These are phyloP conservation scores for Epistrophe eligans DNA, from an alignment of 2,888 invertebrate species.

Conservation along the genomic window DNA sequence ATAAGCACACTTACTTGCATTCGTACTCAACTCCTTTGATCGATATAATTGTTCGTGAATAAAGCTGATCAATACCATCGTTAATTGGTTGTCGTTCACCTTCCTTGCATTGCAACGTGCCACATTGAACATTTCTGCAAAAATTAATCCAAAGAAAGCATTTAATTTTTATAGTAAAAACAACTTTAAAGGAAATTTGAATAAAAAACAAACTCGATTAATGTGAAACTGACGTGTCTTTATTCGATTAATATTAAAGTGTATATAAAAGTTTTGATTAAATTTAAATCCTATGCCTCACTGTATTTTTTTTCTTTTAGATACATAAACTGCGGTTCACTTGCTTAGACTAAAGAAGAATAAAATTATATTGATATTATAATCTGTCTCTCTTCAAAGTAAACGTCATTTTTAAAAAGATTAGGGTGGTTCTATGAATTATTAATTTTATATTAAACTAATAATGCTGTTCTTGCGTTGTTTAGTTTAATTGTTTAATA, in stretches of 20 bases:
- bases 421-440: no score
- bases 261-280: constrained; percentile 42
- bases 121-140: constrained; percentile 94
- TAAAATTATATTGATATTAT: no score
- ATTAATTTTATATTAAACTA: no score
- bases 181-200: neutral
- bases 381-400: no score
- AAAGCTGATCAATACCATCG: constrained; percentile 91
- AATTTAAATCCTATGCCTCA: constrained; percentile 38
- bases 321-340: neutral
- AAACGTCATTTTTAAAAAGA: no score
- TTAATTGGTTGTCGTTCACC: constrained; percentile 93
- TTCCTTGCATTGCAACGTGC: constrained; percentile 96
- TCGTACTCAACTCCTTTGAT: constrained; percentile 95
- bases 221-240: constrained; percentile 38
- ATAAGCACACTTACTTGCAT: constrained; percentile 93
- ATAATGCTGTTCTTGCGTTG: no score
- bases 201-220: constrained; percentile 21
- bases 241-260: constrained; percentile 33
- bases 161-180: neutral
- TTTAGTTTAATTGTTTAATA: no score
- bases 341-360: neutral
- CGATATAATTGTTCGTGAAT: constrained; percentile 94
- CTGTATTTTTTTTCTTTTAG: neutral
- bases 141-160: neutral